A percentile compares a stretch with the other conserved stretches of the same genome.
Evolutionary conservation across 2,888 invertebrate genomes (phyloP).

Genomic region (Gerris lacustris): DNA sequence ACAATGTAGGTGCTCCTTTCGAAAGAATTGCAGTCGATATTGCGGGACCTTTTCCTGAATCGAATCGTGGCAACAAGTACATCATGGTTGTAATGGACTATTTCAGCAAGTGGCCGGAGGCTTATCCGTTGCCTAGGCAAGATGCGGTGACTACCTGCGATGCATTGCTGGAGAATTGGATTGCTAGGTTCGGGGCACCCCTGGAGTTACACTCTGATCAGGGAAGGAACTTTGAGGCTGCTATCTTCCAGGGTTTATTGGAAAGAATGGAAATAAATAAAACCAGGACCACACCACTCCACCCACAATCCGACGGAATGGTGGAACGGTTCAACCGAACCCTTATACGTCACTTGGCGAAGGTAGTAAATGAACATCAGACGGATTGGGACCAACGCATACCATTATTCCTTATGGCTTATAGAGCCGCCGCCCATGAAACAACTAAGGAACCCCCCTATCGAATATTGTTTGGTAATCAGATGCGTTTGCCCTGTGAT

Average conservation of each 20-base stretch:
- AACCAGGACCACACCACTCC: constrained; percentile 29
- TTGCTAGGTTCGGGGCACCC: constrained; percentile 26
- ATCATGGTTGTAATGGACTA: constrained; percentile 29
- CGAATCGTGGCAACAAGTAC: constrained; percentile 27
- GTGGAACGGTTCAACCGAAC: constrained; percentile 26
- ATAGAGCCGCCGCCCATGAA: no score
- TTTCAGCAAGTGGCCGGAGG: constrained; percentile 31
- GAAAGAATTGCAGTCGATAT: constrained; percentile 28
- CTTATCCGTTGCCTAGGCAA: constrained; percentile 32
- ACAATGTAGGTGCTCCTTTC: constrained; percentile 27
- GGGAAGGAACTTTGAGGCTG: constrained; percentile 31
- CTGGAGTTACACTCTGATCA: constrained; percentile 29
- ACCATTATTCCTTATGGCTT: constrained; percentile 20
- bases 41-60: constrained; percentile 27
- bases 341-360: constrained; percentile 22
- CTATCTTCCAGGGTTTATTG: constrained; percentile 28
- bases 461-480: no score
- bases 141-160: constrained; percentile 32
- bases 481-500: no score
- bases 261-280: constrained; percentile 29
- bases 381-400: constrained; percentile 27
- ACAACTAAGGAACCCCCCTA: no score
- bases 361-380: constrained; percentile 25
- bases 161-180: constrained; percentile 24
- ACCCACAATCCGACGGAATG: constrained; percentile 28